Evolutionary conservation across 1,140 invertebrate genomes (phyloP), one percentile per base, ranked within the genome.

Genomic region (Daktulosphaira vitifoliae): DNA sequence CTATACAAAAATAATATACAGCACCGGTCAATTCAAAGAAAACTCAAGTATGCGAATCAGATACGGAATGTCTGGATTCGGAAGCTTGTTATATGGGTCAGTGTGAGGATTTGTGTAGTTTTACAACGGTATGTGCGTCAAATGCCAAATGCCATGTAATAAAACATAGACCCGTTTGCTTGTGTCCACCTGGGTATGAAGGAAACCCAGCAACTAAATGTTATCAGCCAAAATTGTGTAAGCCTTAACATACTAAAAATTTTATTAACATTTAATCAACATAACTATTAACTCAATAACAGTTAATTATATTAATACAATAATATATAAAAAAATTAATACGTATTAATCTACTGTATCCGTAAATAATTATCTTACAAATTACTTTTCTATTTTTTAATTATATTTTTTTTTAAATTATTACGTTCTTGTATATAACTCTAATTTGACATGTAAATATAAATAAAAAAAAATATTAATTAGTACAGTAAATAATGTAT

Each of bases 151-250:
- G 86, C 72, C 81, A 84, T 70, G 82, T 82, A 42, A 81, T 84
- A 76, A 83, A 83, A 74, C 84, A 86, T 76, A 80, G 86, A 68
- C 86, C 86, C 3, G 85, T 88, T 74, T 89, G 86, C 77, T 85
- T 82, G 69, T 86, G 84, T 74, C 83, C 83, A 11, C 80, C 81
- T 69, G 83, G 82, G 71, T 84, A 84, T 72, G 84, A 88, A 73
- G 86, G 87, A 71, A 84, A 88, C 74, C 86, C 86, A 16, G 82
- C 83, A 68, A 75, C 84, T 72, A 84, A 85, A 77, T 87, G 85
- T 79, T 79, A 82, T 74, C 80, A 82, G 70, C 76, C 79, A 69
- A 78, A 81, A 74, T 79, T 81, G 82, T 82, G 85, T 87, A 86
- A 87, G 85, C 73, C 66, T 65, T 69, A 67, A 29, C 22, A 23